These are phyloP conservation scores for Reinhardtius hippoglossoides DNA, from an alignment of 2,113 vertebrate species.

Conservation along the genomic window DNA sequence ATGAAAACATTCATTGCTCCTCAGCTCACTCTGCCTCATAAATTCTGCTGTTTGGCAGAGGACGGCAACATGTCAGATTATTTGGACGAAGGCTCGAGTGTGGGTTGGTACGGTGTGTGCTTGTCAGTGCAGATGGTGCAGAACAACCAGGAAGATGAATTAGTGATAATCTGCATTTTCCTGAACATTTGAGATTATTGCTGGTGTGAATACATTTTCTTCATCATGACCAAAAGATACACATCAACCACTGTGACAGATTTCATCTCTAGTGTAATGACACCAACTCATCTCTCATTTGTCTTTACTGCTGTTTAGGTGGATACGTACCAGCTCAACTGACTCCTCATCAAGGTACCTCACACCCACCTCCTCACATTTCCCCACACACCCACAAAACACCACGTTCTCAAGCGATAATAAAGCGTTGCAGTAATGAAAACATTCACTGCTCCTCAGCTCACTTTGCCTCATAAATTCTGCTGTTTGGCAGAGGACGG, in stretches of 20 bases:
- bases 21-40: too few relatives aligned
- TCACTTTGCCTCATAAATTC: not conserved
- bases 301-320: constrained; percentile 61
- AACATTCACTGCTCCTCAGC: not conserved
- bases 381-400: not conserved
- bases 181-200: too few relatives aligned
- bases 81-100: too few relatives aligned
- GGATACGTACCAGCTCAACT: constrained; percentile 77
- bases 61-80: too few relatives aligned
- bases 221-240: not conserved
- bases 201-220: not conserved
- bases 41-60: too few relatives aligned
- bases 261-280: too few relatives aligned
- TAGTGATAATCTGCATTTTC: too few relatives aligned
- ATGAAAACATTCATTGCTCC: too few relatives aligned
- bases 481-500: constrained; percentile 4
- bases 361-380: constrained; percentile 10
- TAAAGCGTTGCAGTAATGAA: not conserved
- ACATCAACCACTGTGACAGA: too few relatives aligned
- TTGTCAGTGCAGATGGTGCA: too few relatives aligned
- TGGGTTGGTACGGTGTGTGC: too few relatives aligned
- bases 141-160: too few relatives aligned
- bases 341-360: constrained; percentile 82
- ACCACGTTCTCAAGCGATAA: not conserved
- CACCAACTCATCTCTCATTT: constrained; percentile 14